Evolutionary conservation across 2,888 invertebrate species (phyloP), one percentile per base, ranked within the genome.

Genomic region (Falcaria lacertinaria): DNA sequence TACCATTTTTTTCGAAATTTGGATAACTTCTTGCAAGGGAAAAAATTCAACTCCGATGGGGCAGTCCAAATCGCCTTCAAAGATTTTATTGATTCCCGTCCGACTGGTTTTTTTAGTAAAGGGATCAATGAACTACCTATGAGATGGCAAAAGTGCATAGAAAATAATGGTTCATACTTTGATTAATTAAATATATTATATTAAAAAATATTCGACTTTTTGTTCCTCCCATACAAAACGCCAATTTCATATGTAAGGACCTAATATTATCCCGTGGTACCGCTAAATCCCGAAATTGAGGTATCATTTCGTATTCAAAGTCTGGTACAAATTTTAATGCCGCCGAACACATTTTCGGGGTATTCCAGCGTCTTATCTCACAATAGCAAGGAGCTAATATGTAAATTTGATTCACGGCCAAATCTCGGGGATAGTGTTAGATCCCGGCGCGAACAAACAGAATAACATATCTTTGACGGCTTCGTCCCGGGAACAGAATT

Each of bases 371-470:
- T 22, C 37, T 37, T 22, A 37, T 37, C 37, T 22, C 14, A 40
- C 33, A 33, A 40, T 34, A 33, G 40, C 17, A 33, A 19, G 34
- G 34, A 40, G 33, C 37, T 64, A 60, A 64, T 61, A 68, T 68
- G 68, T 64, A 64, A 68, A 68, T 66, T 45, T 42, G 57, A 62
- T 56, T 56, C 43, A 33, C 35, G 48, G 39, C 50, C 39, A 33
- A 34, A 50, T 52, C 47, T 43, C 45, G 19, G 34, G 44, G 52
- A 42, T 37, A 22, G 13, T 19, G 11, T 13, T 8, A 5, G 37
- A 37, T 37, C 37, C 37, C 25, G 4, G 4, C 34, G 45, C 51
- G 43, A 43, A 45, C 57, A 59, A 64, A 62, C 61, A 54, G 60
- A 61, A 62, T 64, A 66, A 66, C 57, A 51, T 56, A 60, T 51